Percentiles rank a stretch among this genome's conserved stretches.
Conservation (phyloP, 1,140 invertebrate genomes). For the Marisa cornuarietis region DNA sequence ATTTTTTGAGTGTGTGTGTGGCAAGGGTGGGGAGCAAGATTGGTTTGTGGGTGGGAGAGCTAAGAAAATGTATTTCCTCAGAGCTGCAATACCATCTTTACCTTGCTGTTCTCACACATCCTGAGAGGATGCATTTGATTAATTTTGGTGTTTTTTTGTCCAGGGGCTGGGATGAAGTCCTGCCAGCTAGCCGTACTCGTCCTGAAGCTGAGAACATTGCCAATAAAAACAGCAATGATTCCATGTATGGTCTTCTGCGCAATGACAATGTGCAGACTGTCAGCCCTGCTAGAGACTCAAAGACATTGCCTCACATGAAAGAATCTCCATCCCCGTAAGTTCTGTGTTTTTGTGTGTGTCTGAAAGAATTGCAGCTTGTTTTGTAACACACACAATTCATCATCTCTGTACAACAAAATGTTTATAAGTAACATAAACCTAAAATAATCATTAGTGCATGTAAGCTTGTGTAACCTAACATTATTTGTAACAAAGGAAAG, state of each 20-base stretch:
- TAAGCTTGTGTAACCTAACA: no score
- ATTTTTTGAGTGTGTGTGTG: not conserved
- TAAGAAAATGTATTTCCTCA: not conserved
- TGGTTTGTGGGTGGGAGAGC: not conserved
- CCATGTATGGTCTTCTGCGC: slow-evolving; percentile 46
- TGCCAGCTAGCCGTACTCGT: slow-evolving; percentile 46
- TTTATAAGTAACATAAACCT: no score
- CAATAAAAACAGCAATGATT: slow-evolving; percentile 42
- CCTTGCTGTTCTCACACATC: not conserved
- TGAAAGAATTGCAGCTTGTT: no score
- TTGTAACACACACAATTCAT: no score
- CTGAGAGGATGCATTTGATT: no score
- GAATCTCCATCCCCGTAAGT: slow-evolving; percentile 31
- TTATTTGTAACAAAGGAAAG: no score
- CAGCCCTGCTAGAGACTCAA: slow-evolving; percentile 27
- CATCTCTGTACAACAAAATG: no score
- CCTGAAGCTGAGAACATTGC: slow-evolving; percentile 55
- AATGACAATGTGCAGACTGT: slow-evolving; percentile 35
- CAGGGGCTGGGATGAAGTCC: slow-evolving; percentile 55
- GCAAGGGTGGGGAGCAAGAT: not conserved
- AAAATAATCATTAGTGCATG: no score
- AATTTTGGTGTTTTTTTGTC: not conserved
- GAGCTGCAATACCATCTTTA: not conserved
- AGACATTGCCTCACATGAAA: slow-evolving; percentile 40
- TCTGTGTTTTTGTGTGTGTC: no score